Conservation (phyloP, 2,113 vertebrate species). For the Gobio gobio region DNA sequence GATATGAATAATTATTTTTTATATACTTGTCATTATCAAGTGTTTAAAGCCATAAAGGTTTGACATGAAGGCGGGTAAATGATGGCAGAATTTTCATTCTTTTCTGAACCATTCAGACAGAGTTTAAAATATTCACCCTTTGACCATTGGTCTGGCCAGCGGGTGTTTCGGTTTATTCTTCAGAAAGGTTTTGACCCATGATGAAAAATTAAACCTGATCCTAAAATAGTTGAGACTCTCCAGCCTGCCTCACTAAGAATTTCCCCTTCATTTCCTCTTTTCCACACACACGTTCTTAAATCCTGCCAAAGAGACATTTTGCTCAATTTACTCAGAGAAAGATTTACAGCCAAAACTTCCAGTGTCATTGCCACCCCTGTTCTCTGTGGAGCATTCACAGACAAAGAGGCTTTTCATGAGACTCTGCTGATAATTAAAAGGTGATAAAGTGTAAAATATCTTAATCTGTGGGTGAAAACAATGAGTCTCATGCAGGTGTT, state of each 20-base stretch:
- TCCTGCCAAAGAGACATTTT: neutral
- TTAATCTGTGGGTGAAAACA: slow-evolving; percentile 43
- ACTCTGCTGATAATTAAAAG: slow-evolving; percentile 13
- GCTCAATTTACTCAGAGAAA: neutral
- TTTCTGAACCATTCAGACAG: neutral
- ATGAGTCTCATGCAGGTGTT: slow-evolving; percentile 29
- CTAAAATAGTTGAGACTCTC: neutral
- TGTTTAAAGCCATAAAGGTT: neutral
- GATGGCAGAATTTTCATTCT: neutral
- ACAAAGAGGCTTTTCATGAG: neutral
- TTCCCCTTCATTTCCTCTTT: neutral
- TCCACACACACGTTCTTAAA: neutral
- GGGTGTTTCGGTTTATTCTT: neutral
- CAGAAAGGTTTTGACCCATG: slow-evolving; percentile 25
- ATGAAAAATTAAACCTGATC: slow-evolving; percentile 29
- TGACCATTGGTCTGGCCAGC: neutral
- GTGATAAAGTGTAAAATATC: slow-evolving; percentile 38
- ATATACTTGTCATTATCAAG: too few species aligned
- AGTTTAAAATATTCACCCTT: neutral
- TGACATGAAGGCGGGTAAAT: neutral
- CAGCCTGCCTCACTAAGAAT: neutral
- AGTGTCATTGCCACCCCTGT: neutral
- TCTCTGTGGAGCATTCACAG: neutral
- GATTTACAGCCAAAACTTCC: neutral
- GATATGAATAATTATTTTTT: too few species aligned